phyloP scores from a whole-genome alignment of 2,888 invertebrate species.

The Melieria picta region DNA sequence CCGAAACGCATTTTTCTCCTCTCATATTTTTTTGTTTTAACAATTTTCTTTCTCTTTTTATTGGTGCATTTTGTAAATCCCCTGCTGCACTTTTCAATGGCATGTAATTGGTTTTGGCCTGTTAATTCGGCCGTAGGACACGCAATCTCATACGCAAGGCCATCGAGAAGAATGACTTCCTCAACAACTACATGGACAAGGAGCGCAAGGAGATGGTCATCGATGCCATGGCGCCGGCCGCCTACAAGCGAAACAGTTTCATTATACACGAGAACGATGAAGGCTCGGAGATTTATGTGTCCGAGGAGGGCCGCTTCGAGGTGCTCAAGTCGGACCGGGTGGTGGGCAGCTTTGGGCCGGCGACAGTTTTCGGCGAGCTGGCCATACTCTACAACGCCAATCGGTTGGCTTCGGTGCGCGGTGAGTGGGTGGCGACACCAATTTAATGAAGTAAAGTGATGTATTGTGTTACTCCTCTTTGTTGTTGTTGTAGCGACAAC shows the following conservation, averaged over 20 bases:
- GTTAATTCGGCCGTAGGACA: conserved; percentile 65
- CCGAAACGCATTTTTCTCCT: conserved; percentile 3
- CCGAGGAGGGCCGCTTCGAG: conserved; percentile 86
- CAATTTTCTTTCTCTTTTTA: not conserved
- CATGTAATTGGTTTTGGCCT: not conserved
- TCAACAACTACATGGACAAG: conserved; percentile 80
- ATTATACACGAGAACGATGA: conserved; percentile 84
- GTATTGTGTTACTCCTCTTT: not conserved
- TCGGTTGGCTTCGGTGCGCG: conserved; percentile 85
- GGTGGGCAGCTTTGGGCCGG: conserved; percentile 82
- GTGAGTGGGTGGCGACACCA: conserved; percentile 64
- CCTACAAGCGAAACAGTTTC: conserved; percentile 73
- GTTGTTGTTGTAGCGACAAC: conserved; percentile 71
- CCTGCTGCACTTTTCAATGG: not conserved
- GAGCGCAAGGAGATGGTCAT: conserved; percentile 81
- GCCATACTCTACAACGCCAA: conserved; percentile 95
- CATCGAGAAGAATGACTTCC: conserved; percentile 82
- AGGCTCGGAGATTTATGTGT: conserved; percentile 88
- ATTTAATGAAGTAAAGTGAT: not conserved
- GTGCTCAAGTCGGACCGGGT: conserved; percentile 82
- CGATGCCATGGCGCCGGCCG: conserved; percentile 81
- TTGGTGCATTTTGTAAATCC: not conserved
- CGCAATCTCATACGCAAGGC: conserved; percentile 75
- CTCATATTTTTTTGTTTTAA: not conserved
- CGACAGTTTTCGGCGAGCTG: conserved; percentile 89